Evolutionary conservation across 35 echinoderm and acorn worm genomes (phyloP).

Genomic region (Apostichopus japonicus): DNA sequence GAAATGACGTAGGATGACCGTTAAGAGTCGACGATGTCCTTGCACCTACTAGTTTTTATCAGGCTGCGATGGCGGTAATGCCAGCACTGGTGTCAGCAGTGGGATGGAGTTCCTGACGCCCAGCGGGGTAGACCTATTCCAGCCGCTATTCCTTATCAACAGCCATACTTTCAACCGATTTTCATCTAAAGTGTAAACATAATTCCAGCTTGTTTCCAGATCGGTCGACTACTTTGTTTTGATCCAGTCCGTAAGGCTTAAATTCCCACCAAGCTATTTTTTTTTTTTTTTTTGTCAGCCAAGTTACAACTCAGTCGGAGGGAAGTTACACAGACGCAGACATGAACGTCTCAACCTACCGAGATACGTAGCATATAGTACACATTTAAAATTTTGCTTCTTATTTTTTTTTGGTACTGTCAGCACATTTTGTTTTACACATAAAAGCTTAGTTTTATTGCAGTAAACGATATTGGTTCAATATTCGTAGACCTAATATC

Average conservation of each 20-base stretch:
- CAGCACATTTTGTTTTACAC: neutral
- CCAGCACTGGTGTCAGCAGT: neutral
- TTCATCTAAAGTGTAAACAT: too few relatives aligned
- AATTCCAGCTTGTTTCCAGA: neutral
- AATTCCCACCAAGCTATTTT: neutral
- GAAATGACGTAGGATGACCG: too few relatives aligned
- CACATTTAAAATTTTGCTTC: neutral
- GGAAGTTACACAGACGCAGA: slow-evolving; percentile 17
- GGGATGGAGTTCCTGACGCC: neutral
- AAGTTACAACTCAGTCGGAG: neutral
- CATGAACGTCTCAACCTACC: slow-evolving; percentile 23
- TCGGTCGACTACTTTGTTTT: too few relatives aligned
- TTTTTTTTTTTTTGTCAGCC: neutral
- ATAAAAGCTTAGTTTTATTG: neutral
- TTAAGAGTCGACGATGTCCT: neutral
- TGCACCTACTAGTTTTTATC: neutral
- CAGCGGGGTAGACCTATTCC: too few relatives aligned
- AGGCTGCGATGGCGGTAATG: neutral
- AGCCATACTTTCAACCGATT: too few relatives aligned
- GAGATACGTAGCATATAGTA: slow-evolving; percentile 44
- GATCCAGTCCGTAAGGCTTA: neutral
- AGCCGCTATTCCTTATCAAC: too few relatives aligned
- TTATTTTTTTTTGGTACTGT: neutral
- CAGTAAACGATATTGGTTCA: neutral
- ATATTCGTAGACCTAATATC: neutral